phyloP scores from a whole-genome alignment of 2,113 vertebrate species.

The Ibidorhyncha struthersii region DNA sequence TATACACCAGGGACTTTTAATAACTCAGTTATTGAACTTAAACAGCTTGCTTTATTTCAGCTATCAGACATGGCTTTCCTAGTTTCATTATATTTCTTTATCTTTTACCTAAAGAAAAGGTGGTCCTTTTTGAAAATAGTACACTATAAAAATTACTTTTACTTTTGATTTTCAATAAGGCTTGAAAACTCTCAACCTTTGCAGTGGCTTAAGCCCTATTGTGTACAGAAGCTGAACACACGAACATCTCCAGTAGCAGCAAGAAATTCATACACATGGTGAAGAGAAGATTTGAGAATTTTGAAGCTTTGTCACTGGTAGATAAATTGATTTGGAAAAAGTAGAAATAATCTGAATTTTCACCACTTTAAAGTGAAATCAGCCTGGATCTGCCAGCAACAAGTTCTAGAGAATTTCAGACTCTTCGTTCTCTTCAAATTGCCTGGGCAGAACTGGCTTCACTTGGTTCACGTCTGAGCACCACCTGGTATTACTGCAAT shows the following conservation, averaged over 20 bases:
- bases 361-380: neutral
- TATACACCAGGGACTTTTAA: neutral
- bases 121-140: neutral
- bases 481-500: neutral
- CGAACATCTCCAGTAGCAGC: neutral
- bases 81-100: neutral
- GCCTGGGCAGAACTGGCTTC: neutral
- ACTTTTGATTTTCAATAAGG: neutral
- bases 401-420: neutral
- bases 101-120: neutral
- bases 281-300: neutral
- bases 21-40: neutral
- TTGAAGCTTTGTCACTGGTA: neutral
- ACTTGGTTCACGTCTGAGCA: neutral
- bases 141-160: neutral
- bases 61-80: neutral
- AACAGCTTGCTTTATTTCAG: neutral
- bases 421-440: neutral
- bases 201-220: neutral
- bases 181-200: neutral
- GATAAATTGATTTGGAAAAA: neutral
- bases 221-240: neutral
- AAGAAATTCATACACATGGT: neutral
- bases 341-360: neutral
- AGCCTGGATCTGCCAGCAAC: neutral